Conservation (phyloP, 2,113 vertebrate species). For the Hirundichthys speculiger region DNA sequence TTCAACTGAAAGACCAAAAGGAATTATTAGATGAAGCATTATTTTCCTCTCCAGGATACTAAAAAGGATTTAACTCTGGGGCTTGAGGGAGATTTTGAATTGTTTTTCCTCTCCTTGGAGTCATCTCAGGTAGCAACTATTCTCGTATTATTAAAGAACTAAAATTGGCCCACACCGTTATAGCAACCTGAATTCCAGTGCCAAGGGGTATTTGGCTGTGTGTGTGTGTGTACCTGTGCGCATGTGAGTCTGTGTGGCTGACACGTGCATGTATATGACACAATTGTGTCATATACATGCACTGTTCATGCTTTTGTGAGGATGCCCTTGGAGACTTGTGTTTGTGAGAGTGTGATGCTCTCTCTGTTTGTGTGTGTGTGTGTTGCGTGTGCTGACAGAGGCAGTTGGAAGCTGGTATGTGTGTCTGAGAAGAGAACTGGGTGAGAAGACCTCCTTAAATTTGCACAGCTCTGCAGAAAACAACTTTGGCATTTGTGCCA, state of each 20-base stretch:
- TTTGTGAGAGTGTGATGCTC: background rate
- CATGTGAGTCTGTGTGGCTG: conserved; percentile 13
- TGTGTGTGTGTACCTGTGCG: conserved; percentile 28
- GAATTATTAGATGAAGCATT: conserved; percentile 67
- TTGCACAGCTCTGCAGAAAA: conserved; percentile 72
- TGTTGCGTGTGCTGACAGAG: conserved; percentile 51
- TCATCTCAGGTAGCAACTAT: conserved; percentile 75
- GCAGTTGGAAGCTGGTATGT: conserved; percentile 54
- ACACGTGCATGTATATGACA: conserved; percentile 17
- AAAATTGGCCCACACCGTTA: conserved; percentile 68
- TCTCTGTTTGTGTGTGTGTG: background rate
- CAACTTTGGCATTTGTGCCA: conserved; percentile 71
- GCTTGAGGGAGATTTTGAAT: conserved; percentile 65
- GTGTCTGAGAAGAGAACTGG: conserved; percentile 57
- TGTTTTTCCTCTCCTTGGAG: conserved; percentile 71
- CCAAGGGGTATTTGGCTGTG: conserved; percentile 52
- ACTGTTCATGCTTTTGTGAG: conserved; percentile 35
- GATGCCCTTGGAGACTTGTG: conserved; percentile 41
- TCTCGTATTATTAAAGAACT: conserved; percentile 75
- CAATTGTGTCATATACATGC: conserved; percentile 24
- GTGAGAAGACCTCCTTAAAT: conserved; percentile 70
- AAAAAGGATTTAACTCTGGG: conserved; percentile 65
- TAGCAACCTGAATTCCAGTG: conserved; percentile 63
- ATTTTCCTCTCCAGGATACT: conserved; percentile 73
- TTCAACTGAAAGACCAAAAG: conserved; percentile 63